Evolutionary conservation across 1,140 invertebrate species (phyloP).

Genomic region (Charaxes varanes): DNA sequence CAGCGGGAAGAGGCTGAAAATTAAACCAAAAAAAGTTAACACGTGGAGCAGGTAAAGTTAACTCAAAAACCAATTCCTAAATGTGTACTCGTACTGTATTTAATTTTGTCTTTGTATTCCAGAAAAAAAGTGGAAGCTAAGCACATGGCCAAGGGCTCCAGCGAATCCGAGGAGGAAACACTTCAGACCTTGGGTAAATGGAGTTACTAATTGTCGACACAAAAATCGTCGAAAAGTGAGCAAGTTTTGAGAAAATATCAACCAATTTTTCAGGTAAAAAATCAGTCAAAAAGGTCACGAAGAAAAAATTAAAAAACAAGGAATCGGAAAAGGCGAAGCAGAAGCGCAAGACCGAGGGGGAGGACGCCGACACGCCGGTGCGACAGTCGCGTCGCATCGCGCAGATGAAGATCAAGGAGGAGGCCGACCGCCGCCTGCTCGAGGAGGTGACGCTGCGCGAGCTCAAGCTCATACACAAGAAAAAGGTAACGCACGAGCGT

Average conservation of each 20-base stretch:
- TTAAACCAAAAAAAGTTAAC: slow-evolving; percentile 64
- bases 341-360: slow-evolving; percentile 13
- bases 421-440: slow-evolving; percentile 81
- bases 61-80: background rate
- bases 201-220: no score
- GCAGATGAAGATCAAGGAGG: slow-evolving; percentile 89
- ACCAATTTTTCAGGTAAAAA: no score
- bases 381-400: slow-evolving; percentile 87
- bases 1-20: slow-evolving; percentile 62
- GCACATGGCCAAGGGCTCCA: slow-evolving; percentile 73
- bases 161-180: slow-evolving; percentile 74
- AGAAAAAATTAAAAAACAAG: slow-evolving; percentile 52
- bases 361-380: slow-evolving; percentile 73
- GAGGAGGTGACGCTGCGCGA: slow-evolving; percentile 81
- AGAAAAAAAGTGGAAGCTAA: slow-evolving; percentile 73
- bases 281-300: slow-evolving; percentile 47
- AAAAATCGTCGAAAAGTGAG: no score
- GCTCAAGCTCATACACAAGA: slow-evolving; percentile 78
- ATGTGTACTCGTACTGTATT: background rate
- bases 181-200: slow-evolving; percentile 63
- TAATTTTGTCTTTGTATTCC: slow-evolving; percentile 23
- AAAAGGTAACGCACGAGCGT: slow-evolving; percentile 70
- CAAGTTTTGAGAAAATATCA: no score
- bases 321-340: slow-evolving; percentile 10
- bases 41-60: slow-evolving; percentile 47